Base-by-base conservation (phyloP, 2,113 vertebrate genomes). In the Zapornia atra region DNA sequence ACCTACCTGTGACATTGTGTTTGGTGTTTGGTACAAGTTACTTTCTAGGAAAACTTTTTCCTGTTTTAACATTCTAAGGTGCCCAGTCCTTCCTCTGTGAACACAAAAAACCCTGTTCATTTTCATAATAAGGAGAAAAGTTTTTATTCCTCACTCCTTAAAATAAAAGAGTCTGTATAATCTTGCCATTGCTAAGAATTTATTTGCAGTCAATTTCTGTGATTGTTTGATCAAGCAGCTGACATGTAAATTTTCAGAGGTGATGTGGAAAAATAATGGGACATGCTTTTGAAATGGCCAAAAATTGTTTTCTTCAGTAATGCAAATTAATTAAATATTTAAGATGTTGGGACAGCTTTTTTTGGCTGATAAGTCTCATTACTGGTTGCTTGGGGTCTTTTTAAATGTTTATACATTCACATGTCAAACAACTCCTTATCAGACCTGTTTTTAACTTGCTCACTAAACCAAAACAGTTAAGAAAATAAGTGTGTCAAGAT, bases 61-160 rank as follows among this genome's bases (percentile, higher is more conserved):
- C 24, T 73, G 20, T 5, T 48, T 75, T 17, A 40, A 66, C 4
- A 56, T 19, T 77, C 17, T 61, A 83, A 57, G 29, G 9, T 46
- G 15, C 1, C 2, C 2, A 6, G 22, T 65, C 34, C 10, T 50
- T 44, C 18, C 3, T 0, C 7, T 54, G 2, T 34, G 40, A 92
- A 1, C 71, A 69, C 0, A 66, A 65, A 26, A 73, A 60, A 24
- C 31, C 7, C 14, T 36, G 1, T 1, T 82, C 0, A 17, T 60
- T 78, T 90, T 59, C 6, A 44, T 40, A 70, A 88, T 48, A 66
- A 44, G 5, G 2, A 78, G 16, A 78, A 90, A 65, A 2, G 9
- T n/a, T 1, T 26, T 46, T 82, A 11, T 31, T n/a, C 56, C 25
- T 70, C 6, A 31, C 1, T 18, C 9, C 8, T 80, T 66, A 63